These are phyloP conservation scores for Endomychus coccineus DNA, from an alignment of 2,888 invertebrate genomes.

Conservation along the genomic window DNA sequence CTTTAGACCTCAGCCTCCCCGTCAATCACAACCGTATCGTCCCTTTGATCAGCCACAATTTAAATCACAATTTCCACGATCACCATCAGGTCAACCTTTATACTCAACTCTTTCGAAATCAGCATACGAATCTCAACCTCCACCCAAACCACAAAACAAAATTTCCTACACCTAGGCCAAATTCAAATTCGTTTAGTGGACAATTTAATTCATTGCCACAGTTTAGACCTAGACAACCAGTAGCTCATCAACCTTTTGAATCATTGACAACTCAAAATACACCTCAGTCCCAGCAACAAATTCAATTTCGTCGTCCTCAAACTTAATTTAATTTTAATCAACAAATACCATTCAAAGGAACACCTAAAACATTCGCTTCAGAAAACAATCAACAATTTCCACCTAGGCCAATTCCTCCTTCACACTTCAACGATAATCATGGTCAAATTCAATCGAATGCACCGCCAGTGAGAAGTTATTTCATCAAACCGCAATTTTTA, in stretches of 20 bases:
- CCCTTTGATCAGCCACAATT: conserved; percentile 50
- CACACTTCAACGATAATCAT: too few species aligned
- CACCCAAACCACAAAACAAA: conserved; percentile 28
- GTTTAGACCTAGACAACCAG: conserved; percentile 32
- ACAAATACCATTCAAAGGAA: conserved; percentile 36
- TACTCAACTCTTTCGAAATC: conserved; percentile 22
- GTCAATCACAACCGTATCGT: conserved; percentile 49
- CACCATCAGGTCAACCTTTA: conserved; percentile 16
- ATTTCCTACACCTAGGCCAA: conserved; percentile 26
- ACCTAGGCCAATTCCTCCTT: conserved; percentile 36
- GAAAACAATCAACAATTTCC: conserved; percentile 29
- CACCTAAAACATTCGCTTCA: conserved; percentile 21
- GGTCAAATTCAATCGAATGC: too few species aligned
- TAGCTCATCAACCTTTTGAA: conserved; percentile 37
- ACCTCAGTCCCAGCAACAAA: conserved; percentile 22
- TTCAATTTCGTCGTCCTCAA: conserved; percentile 37
- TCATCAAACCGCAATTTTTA: too few species aligned
- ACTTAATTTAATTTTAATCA: conserved; percentile 30
- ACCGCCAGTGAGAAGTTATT: too few species aligned
- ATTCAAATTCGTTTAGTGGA: conserved; percentile 23
- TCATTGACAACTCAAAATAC: conserved; percentile 23
- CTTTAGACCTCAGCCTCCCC: conserved; percentile 27
- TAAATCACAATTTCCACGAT: conserved; percentile 31
- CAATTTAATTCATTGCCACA: conserved; percentile 18
- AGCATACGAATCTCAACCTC: conserved; percentile 11